A percentile compares a stretch with the other conserved stretches of the same genome.
These are phyloP conservation scores for Neoitamus cyanurus DNA, from an alignment of 2,888 invertebrate species.

Conservation along the genomic window DNA sequence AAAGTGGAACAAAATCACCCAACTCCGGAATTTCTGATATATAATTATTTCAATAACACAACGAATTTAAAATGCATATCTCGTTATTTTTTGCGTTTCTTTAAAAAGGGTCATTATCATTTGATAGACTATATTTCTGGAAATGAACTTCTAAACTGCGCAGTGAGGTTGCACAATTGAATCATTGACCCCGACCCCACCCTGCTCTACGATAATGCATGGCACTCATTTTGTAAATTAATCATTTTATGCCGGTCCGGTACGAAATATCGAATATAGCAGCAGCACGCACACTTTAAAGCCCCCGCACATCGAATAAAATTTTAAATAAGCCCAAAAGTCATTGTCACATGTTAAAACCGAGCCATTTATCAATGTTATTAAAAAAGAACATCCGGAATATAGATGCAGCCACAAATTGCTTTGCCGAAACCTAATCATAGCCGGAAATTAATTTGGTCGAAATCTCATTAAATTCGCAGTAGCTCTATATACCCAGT, in stretches of 20 bases:
- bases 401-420: conserved; percentile 61
- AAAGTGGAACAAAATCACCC: too few relatives aligned
- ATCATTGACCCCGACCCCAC: background rate
- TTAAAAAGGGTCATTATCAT: too few relatives aligned
- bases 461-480: conserved; percentile 67
- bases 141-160: background rate
- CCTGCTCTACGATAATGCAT: background rate
- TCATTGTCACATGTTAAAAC: conserved; percentile 30
- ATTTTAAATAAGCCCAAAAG: conserved; percentile 24
- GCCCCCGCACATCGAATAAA: background rate
- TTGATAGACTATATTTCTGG: background rate
- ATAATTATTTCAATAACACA: too few relatives aligned
- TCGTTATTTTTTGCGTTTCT: too few relatives aligned
- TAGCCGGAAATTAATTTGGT: conserved; percentile 68
- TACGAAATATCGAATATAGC: background rate
- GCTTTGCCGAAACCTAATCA: conserved; percentile 67
- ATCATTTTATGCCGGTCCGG: background rate
- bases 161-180: background rate
- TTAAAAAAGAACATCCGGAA: conserved; percentile 30
- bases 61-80: too few relatives aligned
- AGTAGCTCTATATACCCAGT: conserved; percentile 54
- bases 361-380: conserved; percentile 33
- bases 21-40: too few relatives aligned
- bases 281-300: background rate
- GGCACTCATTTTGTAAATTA: background rate